Conservation (phyloP, 1,140 invertebrate species). For the Drosophila persimilis region DNA sequence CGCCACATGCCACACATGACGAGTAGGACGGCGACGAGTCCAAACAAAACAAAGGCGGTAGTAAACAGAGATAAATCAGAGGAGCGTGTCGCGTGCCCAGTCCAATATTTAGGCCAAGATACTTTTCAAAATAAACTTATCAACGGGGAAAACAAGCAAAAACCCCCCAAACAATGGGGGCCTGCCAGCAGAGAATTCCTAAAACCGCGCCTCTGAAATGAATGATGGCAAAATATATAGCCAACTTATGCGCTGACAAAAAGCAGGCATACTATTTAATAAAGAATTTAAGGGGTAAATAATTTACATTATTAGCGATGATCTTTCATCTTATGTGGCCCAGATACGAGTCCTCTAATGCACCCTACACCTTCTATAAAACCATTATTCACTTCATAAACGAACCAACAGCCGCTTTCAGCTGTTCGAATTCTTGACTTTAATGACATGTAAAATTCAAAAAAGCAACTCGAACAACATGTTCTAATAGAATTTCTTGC, state of each 20-base stretch:
- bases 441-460: slow-evolving; percentile 64
- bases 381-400: slow-evolving; percentile 13
- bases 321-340: too few species aligned
- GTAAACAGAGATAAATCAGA: slow-evolving; percentile 68
- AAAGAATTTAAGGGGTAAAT: slow-evolving; percentile 13
- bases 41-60: slow-evolving; percentile 16
- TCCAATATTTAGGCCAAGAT: slow-evolving; percentile 22
- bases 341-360: too few species aligned
- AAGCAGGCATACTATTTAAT: background rate
- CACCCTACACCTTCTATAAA: too few species aligned
- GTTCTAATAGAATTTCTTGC: slow-evolving; percentile 57
- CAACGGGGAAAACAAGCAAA: slow-evolving; percentile 3
- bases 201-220: background rate
- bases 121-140: slow-evolving; percentile 36
- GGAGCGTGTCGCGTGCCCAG: slow-evolving; percentile 60
- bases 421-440: slow-evolving; percentile 47
- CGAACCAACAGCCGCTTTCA: slow-evolving; percentile 36
- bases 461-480: slow-evolving; percentile 41
- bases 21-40: background rate
- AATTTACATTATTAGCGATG: too few species aligned
- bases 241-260: slow-evolving; percentile 34
- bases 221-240: slow-evolving; percentile 59
- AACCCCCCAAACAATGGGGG: slow-evolving; percentile 29
- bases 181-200: slow-evolving; percentile 22
- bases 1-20: background rate